Conservation (phyloP, 2,888 invertebrate genomes). For the Dryadula phaetusa region DNA sequence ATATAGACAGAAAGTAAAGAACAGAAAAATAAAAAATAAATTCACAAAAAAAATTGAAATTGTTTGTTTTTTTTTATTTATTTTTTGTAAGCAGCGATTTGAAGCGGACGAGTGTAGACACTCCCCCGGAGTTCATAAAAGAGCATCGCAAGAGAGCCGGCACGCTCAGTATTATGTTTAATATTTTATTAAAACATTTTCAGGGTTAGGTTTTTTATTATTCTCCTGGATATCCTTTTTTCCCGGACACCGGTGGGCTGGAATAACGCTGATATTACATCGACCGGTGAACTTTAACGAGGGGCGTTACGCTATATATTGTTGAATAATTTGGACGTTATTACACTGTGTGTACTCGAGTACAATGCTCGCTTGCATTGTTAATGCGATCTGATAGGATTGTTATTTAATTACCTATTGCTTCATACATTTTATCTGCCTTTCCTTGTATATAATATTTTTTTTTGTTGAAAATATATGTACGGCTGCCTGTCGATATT, state of each 20-base stretch:
- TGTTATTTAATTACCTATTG: slow-evolving; percentile 9
- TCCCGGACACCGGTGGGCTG: slow-evolving; percentile 27
- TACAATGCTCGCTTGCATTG: slow-evolving; percentile 23
- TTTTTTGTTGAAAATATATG: too few relatives aligned
- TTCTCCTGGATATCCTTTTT: slow-evolving; percentile 36
- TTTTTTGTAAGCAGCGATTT: slow-evolving; percentile 1
- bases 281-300: slow-evolving; percentile 30
- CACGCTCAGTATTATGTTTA: slow-evolving; percentile 38
- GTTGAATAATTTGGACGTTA: slow-evolving; percentile 28
- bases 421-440: slow-evolving; percentile 2
- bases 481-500: too few relatives aligned
- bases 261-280: slow-evolving; percentile 34
- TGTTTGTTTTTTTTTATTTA: not conserved
- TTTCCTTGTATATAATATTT: not conserved
- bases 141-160: slow-evolving; percentile 42
- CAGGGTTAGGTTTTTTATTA: slow-evolving; percentile 52
- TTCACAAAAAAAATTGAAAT: not conserved
- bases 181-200: slow-evolving; percentile 57
- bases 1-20: too few relatives aligned
- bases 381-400: slow-evolving; percentile 21
- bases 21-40: too few relatives aligned
- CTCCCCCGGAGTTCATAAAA: slow-evolving; percentile 44
- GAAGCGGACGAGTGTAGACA: slow-evolving; percentile 1
- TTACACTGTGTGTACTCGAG: slow-evolving; percentile 10
- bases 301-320: slow-evolving; percentile 24